Base-by-base conservation (phyloP, 2,888 invertebrate genomes). In the Uloborus plumipes region DNA sequence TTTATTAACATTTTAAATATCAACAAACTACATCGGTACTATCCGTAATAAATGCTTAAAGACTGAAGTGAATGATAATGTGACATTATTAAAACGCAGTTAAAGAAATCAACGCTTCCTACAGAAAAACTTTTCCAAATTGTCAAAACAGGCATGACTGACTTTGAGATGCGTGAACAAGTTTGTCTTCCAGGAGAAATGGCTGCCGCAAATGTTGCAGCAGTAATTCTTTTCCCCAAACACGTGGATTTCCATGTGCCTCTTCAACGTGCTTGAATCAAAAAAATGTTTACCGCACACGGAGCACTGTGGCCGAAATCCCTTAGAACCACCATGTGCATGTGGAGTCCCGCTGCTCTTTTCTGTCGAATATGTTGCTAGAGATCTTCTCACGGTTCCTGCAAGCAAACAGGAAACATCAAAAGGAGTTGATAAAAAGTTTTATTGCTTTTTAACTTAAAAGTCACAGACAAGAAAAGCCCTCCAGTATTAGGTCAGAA, bases 171-270 rank as follows among this genome's bases (percentile, higher is more conserved):
- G 62, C 39, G 62, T 31, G 16, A 31, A 26, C 14, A 62, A 31
- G 22, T 62, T 15, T 18, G 64, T 64, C 18, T 64, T 64, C 64
- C 64, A 64, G 4, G 64, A 64, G n/a, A 64, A 64, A 14, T 64
- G 1, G 15, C n/a, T 64, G 14, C 18, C 49, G 47, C 72, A 82
- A 16, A 76, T 49, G 3, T 15, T 16, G 26, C 82, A 82, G 20
- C 47, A 50, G 39, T 67, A 82, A 22, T 76, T 70, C 50, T 78
- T 82, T 47, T 70, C 31, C n/a, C 66, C 58, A 22, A 71, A 66
- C 49, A 49, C 61, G 53, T 82, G 82, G 11, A 82, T 82, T 50
- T 78, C 78, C 82, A 82, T 82, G 20, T 82, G 82, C 22, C 76
- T 65, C 22, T 65, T 71, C 47, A 22, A 18, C 51, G 75, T 75